phyloP scores from a whole-genome alignment of 1,140 invertebrate species.

The Tetramorium parvispinum region DNA sequence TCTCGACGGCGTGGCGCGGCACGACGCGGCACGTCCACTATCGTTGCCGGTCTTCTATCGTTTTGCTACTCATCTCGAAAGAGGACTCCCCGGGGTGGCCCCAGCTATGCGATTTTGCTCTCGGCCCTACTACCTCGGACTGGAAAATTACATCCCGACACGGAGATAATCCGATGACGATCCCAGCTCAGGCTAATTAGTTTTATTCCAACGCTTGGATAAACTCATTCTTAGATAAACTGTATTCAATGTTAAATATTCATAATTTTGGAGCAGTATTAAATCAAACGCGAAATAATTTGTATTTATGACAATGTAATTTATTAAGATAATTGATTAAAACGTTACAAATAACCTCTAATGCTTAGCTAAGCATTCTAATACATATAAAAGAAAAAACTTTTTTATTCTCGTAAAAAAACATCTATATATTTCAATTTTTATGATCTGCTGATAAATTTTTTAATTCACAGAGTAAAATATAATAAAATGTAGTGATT shows the following conservation, averaged over 20 bases:
- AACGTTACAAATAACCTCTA: neutral
- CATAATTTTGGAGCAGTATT: neutral
- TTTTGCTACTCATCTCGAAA: neutral
- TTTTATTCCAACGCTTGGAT: constrained; percentile 1
- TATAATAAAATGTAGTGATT: neutral
- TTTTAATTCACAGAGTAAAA: neutral
- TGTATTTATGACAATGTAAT: neutral
- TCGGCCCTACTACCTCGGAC: neutral
- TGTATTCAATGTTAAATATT: constrained; percentile 7
- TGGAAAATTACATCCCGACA: constrained; percentile 24
- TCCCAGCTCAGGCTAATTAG: constrained; percentile 38
- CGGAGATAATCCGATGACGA: constrained; percentile 11
- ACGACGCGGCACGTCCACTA: neutral
- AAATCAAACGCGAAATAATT: neutral
- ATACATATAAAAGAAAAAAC: neutral
- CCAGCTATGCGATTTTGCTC: constrained; percentile 4
- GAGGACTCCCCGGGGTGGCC: constrained; percentile 7
- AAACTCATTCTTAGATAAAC: neutral
- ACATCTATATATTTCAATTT: neutral
- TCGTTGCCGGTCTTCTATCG: neutral
- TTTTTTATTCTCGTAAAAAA: neutral
- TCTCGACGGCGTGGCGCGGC: constrained; percentile 5
- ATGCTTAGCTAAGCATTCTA: neutral
- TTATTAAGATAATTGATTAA: constrained; percentile 3
- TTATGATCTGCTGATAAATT: neutral